Evolutionary conservation across 2,888 invertebrate genomes (phyloP).

Genomic region (Sepioteuthis lessoniana): DNA sequence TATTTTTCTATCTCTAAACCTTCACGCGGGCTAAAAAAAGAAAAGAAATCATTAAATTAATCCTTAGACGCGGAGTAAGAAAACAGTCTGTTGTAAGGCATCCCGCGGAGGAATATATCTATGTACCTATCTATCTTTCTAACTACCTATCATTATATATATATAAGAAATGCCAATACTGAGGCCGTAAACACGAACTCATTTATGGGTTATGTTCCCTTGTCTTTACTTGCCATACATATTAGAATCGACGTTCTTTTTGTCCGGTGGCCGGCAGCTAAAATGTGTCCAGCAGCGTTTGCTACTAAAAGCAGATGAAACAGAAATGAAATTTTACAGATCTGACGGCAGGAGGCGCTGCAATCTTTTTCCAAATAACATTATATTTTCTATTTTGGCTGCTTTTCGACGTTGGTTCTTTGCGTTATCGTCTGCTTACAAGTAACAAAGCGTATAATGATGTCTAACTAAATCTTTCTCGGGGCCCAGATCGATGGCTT

Average conservation of each 20-base stretch:
- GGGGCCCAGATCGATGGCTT: not conserved
- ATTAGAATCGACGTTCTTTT: not conserved
- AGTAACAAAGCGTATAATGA: not conserved
- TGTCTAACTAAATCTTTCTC: not conserved
- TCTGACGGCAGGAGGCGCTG: not conserved
- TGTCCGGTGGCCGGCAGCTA: not conserved
- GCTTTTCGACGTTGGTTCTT: not conserved
- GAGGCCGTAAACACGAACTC: too few relatives aligned
- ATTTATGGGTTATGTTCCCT: too few relatives aligned
- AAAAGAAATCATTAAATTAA: too few relatives aligned
- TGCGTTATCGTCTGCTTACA: not conserved
- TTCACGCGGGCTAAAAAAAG: too few relatives aligned
- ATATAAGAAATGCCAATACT: too few relatives aligned
- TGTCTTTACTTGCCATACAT: not conserved
- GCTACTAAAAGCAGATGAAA: not conserved
- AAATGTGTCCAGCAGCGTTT: not conserved
- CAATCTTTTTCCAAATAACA: not conserved
- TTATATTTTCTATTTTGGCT: not conserved
- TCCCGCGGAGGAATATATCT: too few relatives aligned
- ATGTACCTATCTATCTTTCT: too few relatives aligned
- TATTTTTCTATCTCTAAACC: too few relatives aligned
- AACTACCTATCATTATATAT: too few relatives aligned
- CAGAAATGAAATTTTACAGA: not conserved
- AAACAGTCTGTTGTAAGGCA: too few relatives aligned
- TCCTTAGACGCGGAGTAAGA: too few relatives aligned